These are phyloP conservation scores for Lepidochrysops patricia DNA, from an alignment of 2,888 invertebrate species.

Conservation along the genomic window DNA sequence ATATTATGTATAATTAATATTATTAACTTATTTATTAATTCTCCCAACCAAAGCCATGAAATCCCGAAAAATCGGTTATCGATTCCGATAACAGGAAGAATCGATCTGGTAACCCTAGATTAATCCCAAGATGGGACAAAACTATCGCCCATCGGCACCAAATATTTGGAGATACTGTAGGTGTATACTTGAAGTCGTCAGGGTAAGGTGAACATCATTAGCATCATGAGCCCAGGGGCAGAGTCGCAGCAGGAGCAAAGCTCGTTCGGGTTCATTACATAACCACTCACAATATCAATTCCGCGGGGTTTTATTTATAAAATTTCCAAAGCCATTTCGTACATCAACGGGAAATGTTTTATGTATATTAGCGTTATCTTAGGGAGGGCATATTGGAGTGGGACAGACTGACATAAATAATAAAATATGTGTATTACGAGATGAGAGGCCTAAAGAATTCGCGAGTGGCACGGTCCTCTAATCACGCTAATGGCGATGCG, in stretches of 20 bases:
- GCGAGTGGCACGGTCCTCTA: slow-evolving; percentile 60
- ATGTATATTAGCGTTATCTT: slow-evolving; percentile 56
- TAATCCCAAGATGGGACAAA: too few species aligned
- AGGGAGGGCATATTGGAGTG: slow-evolving; percentile 52
- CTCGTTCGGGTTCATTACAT: neutral
- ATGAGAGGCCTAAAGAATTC: slow-evolving; percentile 70
- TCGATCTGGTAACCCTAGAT: too few species aligned
- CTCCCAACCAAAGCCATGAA: too few species aligned
- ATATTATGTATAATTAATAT: too few species aligned
- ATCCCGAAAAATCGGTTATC: too few species aligned
- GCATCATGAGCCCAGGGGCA: neutral
- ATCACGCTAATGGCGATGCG: slow-evolving; percentile 76
- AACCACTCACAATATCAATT: slow-evolving; percentile 10
- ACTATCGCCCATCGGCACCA: too few species aligned
- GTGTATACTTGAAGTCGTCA: too few species aligned
- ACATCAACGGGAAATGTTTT: slow-evolving; percentile 29
- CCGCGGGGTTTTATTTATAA: slow-evolving; percentile 16
- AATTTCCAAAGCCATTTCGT: slow-evolving; percentile 25
- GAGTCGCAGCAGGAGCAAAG: neutral
- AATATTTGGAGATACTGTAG: too few species aligned
- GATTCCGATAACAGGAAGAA: too few species aligned
- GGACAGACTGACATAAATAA: slow-evolving; percentile 71
- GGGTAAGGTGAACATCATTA: too few species aligned
- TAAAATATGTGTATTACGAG: slow-evolving; percentile 72
- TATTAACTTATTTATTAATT: too few species aligned